Evolutionary conservation across 1,140 invertebrate species (phyloP).

Genomic region (Dendrolimus kikuchii): DNA sequence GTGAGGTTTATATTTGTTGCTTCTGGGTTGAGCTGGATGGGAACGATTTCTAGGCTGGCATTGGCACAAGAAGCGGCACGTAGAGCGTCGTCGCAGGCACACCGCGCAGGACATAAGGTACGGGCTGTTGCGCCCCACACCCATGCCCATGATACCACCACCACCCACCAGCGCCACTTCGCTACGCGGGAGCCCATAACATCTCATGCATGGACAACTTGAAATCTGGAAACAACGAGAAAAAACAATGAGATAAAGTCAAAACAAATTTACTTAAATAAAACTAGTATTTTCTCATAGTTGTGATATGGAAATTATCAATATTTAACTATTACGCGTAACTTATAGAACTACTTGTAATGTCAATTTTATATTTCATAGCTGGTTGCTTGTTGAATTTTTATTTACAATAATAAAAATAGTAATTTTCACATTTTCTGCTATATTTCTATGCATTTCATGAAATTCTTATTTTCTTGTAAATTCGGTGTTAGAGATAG

Average conservation of each 20-base stretch:
- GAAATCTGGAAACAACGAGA: conserved; percentile 45
- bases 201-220: conserved; percentile 62
- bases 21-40: conserved; percentile 91
- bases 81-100: conserved; percentile 85
- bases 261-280: neutral
- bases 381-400: too few relatives aligned
- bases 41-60: conserved; percentile 85
- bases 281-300: too few relatives aligned
- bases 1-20: conserved; percentile 83
- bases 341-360: too few relatives aligned
- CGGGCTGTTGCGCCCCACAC: conserved; percentile 52
- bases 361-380: too few relatives aligned
- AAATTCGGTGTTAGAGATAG: conserved; percentile 28
- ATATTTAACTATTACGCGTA: too few relatives aligned
- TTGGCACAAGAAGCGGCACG: conserved; percentile 82
- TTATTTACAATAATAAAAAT: too few relatives aligned
- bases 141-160: conserved; percentile 44
- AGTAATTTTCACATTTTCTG: too few relatives aligned
- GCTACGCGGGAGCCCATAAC: conserved; percentile 68
- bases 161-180: conserved; percentile 60
- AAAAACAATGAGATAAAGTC: neutral
- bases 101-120: conserved; percentile 85
- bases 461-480: too few relatives aligned
- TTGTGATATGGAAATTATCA: too few relatives aligned
- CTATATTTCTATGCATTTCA: too few relatives aligned